Evolutionary conservation across 1,140 invertebrate species (phyloP), one percentile per base, ranked within the genome.

Genomic region (Plutomurus gul): DNA sequence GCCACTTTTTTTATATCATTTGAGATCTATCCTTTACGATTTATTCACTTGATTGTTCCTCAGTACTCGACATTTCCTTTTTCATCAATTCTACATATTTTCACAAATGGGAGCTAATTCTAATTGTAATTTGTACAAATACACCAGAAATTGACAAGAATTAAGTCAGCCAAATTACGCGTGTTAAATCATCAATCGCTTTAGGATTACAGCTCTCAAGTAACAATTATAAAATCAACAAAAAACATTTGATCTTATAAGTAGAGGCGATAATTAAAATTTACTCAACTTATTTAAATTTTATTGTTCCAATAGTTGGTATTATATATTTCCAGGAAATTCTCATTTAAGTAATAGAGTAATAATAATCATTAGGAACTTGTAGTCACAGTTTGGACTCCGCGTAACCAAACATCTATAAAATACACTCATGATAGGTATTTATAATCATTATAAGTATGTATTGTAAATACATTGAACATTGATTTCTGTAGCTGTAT

Each of bases 21-120:
- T 65, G 56, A 65, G 56, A 65, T 65, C 56, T 33, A 30, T 30
- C 56, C 36, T 65, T 65, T 30, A 33, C 56, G 30, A 65, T 65
- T 65, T 65, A 65, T 36, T 65, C 56, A 65, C 27, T 65, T 16
- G 56, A 65, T 65, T 65, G 56, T 33, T 65, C 56, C 27, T 33
- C 56, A 65, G 36, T 65, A n/a, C 56, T 33, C 30, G 36, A 25
- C 56, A 65, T 65, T 33, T 33, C 27, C 27, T 7, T 18, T n/a
- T 25, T 65, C 18, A 33, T 16, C 25, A n/a, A n/a, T 65, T 49
- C 36, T 33, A 65, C 56, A 65, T 60, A 33, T 65, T 33, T 56
- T 65, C 36, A 25, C 13, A 27, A 33, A 30, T 33, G 18, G 56
- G n/a, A n/a, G n/a, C 13, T 33, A 65, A 16, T 11, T n/a, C 27